Evolutionary conservation across 92 coral and sea anemone genomes (phyloP).

Genomic region (Phenganax subtilis): DNA sequence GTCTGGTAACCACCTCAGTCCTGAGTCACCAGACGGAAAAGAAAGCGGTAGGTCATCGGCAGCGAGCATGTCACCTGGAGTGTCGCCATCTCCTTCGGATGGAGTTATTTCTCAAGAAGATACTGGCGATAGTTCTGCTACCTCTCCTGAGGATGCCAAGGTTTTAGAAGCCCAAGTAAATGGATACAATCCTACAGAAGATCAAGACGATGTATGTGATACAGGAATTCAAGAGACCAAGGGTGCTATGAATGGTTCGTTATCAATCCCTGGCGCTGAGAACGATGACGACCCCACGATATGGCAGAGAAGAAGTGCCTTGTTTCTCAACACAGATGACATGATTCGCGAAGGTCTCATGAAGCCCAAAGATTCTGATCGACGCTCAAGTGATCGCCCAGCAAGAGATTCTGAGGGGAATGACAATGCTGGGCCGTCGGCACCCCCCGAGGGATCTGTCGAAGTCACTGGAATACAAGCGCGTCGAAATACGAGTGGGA

Average conservation of each 20-base stretch:
- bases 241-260: neutral
- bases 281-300: conserved; percentile 16
- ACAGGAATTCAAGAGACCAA: neutral
- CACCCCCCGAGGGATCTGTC: neutral
- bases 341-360: conserved; percentile 37
- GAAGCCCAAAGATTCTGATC: conserved; percentile 27
- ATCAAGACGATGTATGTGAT: neutral
- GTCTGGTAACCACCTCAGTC: conserved; percentile 5
- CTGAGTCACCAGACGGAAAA: conserved; percentile 3
- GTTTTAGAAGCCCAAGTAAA: neutral
- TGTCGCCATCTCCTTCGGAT: conserved; percentile 13
- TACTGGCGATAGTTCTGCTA: neutral
- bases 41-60: neutral
- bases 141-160: conserved; percentile 7
- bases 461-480: conserved; percentile 26
- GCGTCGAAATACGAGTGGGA: conserved; percentile 24
- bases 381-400: conserved; percentile 23
- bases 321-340: conserved; percentile 28
- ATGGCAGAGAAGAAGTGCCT: conserved; percentile 36
- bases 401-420: neutral
- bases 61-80: neutral
- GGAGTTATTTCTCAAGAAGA: neutral
- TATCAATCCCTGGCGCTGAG: neutral
- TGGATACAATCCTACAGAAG: neutral
- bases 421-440: neutral